These are phyloP conservation scores for Halcyon badia DNA, from an alignment of 2,797 vertebrate species.

Conservation along the genomic window DNA sequence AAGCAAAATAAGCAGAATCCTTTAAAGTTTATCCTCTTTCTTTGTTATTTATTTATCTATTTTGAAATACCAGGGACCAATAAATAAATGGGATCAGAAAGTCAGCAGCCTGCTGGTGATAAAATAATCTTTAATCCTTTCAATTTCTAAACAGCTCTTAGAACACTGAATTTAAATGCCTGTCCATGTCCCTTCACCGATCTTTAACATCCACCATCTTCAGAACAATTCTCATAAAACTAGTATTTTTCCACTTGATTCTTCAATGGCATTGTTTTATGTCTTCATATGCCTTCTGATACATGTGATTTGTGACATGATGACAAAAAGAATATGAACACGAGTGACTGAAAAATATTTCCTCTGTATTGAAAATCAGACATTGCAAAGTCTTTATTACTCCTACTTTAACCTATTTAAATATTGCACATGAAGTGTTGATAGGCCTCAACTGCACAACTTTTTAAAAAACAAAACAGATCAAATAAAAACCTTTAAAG, in stretches of 20 bases:
- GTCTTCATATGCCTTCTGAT: not conserved
- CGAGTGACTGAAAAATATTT: not conserved
- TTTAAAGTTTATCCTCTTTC: not conserved
- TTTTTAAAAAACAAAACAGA: not conserved
- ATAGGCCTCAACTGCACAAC: not conserved
- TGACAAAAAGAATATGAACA: not conserved
- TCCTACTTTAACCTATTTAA: not conserved
- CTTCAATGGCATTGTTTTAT: not conserved
- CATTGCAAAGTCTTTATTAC: not conserved
- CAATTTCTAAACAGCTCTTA: not conserved
- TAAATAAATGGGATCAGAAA: not conserved
- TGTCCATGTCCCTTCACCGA: not conserved
- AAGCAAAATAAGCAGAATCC: not conserved
- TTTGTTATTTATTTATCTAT: not conserved
- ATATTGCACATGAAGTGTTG: not conserved
- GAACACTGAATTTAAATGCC: not conserved
- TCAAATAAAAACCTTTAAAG: not conserved
- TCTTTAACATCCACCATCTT: not conserved
- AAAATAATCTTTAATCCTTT: not conserved
- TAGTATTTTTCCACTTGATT: not conserved
- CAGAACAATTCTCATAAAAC: not conserved
- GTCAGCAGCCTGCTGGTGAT: not conserved
- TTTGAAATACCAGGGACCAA: not conserved
- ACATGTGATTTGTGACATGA: accelerated
- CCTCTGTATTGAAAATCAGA: not conserved